Conservation (phyloP, 1,140 invertebrate species). For the Lysiphlebus fabarum region DNA sequence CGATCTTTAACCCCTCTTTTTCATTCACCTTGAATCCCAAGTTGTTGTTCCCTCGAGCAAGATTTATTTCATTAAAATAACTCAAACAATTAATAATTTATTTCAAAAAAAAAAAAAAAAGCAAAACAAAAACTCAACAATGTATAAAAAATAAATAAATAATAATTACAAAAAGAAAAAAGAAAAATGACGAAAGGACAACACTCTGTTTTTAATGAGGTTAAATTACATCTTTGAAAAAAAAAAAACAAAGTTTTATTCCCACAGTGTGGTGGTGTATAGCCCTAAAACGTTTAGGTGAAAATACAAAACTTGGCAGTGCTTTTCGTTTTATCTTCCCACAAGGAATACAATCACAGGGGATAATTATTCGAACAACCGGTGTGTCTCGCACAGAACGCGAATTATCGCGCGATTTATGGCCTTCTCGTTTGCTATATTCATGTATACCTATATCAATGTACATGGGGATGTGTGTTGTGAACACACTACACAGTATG, state of each 20-base stretch:
- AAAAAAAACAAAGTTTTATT: neutral
- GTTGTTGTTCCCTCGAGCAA: neutral
- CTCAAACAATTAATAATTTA: conserved; percentile 10
- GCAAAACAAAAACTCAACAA: neutral
- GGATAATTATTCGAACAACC: conserved; percentile 30
- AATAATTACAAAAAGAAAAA: too few relatives aligned
- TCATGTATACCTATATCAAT: neutral
- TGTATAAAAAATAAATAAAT: too few relatives aligned
- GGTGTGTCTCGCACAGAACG: conserved; percentile 29
- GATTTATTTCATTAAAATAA: conserved; percentile 12
- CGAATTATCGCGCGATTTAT: conserved; percentile 31
- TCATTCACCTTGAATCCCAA: conserved; percentile 2
- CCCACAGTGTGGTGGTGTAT: neutral
- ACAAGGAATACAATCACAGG: conserved; percentile 24
- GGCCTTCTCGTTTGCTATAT: conserved; percentile 25
- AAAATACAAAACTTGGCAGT: conserved; percentile 12
- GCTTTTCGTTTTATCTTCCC: conserved; percentile 20
- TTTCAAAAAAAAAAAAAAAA: neutral
- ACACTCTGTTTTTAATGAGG: too few relatives aligned
- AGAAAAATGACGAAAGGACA: too few relatives aligned
- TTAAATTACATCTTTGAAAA: too few relatives aligned
- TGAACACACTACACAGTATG: too few relatives aligned
- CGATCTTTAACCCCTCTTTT: conserved; percentile 8
- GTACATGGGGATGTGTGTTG: too few relatives aligned
- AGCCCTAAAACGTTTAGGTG: conserved; percentile 18